Conservation (phyloP, 2,888 invertebrate species). For the Strigamia crassipes region DNA sequence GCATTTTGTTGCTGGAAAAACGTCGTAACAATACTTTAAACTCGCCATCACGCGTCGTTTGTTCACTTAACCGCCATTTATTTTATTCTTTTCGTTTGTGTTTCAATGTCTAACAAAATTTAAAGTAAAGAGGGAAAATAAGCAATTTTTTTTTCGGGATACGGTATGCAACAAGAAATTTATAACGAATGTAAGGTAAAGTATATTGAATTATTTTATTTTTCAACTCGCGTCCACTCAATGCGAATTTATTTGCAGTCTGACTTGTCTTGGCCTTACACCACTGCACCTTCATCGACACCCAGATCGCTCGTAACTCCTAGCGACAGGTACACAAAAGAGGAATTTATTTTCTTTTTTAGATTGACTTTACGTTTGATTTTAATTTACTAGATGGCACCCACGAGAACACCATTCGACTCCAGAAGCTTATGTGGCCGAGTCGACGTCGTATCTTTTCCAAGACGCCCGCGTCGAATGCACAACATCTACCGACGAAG, state of each 20-base stretch:
- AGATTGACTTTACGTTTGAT: too few relatives aligned
- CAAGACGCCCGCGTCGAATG: not conserved
- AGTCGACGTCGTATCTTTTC: slow-evolving; percentile 10
- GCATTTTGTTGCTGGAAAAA: not conserved
- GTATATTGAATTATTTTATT: not conserved
- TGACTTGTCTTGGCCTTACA: slow-evolving; percentile 4
- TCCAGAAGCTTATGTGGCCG: not conserved
- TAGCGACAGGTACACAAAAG: not conserved
- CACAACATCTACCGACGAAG: slow-evolving; percentile 10
- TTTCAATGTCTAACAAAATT: not conserved
- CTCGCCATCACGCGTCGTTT: not conserved
- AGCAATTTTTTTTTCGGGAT: not conserved
- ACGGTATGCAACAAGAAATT: slow-evolving; percentile 30
- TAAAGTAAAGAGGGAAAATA: not conserved
- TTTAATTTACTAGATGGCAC: not conserved
- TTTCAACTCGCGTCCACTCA: not conserved
- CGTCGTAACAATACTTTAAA: not conserved
- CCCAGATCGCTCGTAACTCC: not conserved
- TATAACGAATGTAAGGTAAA: not conserved
- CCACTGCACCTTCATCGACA: not conserved
- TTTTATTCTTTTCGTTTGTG: not conserved
- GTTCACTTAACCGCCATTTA: not conserved
- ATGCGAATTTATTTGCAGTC: not conserved
- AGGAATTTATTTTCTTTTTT: not conserved
- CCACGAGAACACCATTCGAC: not conserved